Conservation (phyloP, 2,113 vertebrate species). For the Amblyornis subalaris region DNA sequence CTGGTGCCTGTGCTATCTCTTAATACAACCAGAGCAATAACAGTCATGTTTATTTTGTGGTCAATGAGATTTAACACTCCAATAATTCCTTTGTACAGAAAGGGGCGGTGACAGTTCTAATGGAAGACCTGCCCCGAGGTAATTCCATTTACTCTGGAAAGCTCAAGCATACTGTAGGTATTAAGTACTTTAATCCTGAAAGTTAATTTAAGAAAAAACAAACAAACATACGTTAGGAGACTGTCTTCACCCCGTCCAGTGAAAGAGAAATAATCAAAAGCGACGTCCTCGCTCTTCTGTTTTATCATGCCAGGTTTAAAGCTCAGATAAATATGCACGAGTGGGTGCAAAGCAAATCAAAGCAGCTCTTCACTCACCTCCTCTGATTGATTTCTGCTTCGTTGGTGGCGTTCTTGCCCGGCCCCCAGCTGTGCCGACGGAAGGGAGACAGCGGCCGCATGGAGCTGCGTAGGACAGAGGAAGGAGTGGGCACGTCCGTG, state of each 20-base stretch:
- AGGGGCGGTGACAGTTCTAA: neutral
- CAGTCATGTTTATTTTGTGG: neutral
- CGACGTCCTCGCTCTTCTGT: neutral
- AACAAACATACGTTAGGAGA: neutral
- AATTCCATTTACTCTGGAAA: neutral
- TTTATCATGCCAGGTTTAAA: neutral
- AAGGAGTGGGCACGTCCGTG: slow-evolving; percentile 78
- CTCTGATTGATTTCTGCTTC: slow-evolving; percentile 90
- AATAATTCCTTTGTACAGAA: neutral
- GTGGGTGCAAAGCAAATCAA: neutral
- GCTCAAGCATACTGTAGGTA: neutral
- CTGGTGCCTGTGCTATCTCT: neutral
- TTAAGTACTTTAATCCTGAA: neutral
- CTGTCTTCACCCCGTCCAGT: neutral
- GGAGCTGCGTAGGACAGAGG: slow-evolving; percentile 72
- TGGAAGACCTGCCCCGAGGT: neutral
- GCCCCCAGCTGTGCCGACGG: slow-evolving; percentile 95
- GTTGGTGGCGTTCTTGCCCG: slow-evolving; percentile 84
- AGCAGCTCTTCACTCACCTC: slow-evolving; percentile 75
- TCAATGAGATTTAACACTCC: neutral
- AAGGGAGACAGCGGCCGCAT: slow-evolving; percentile 87
- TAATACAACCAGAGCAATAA: neutral
- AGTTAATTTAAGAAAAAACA: neutral
- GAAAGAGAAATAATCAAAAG: neutral
- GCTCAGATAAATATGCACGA: neutral